phyloP scores from a whole-genome alignment of 2,113 vertebrate genomes.

The Toxotes chatareus region DNA sequence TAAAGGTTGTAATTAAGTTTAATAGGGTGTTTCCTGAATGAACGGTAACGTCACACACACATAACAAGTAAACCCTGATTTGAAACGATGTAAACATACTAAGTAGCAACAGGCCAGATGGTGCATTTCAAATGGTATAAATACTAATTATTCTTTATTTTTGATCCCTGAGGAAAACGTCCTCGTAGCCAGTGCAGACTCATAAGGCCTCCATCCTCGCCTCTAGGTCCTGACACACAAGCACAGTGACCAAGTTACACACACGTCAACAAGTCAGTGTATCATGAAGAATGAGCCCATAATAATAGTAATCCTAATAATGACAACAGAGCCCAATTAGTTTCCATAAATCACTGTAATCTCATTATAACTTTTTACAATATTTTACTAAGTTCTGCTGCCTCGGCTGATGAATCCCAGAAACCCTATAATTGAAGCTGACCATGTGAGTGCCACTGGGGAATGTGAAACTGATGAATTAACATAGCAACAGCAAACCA shows the following conservation, averaged over 20 bases:
- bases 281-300: conserved; percentile 40
- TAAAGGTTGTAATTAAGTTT: conserved; percentile 23
- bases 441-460: not conserved
- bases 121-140: not conserved
- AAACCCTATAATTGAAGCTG: conserved; percentile 41
- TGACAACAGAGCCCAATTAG: conserved; percentile 67
- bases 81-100: conserved; percentile 18
- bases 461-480: conserved; percentile 6
- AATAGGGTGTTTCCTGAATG: conserved; percentile 21
- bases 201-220: not conserved
- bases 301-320: conserved; percentile 25
- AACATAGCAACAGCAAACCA: not conserved
- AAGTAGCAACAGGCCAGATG: not conserved
- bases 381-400: conserved; percentile 37
- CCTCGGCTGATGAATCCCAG: conserved; percentile 14
- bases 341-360: conserved; percentile 55
- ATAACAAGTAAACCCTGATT: not conserved
- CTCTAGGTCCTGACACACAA: conserved; percentile 30
- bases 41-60: conserved; percentile 2
- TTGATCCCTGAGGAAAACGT: not conserved
- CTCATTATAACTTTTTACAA: conserved; percentile 16
- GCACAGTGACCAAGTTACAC: conserved; percentile 28
- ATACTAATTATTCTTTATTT: not conserved
- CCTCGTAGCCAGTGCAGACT: not conserved
- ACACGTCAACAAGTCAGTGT: conserved; percentile 12